Conservation (phyloP, 2,888 invertebrate genomes). For the Encarsia formosa region DNA sequence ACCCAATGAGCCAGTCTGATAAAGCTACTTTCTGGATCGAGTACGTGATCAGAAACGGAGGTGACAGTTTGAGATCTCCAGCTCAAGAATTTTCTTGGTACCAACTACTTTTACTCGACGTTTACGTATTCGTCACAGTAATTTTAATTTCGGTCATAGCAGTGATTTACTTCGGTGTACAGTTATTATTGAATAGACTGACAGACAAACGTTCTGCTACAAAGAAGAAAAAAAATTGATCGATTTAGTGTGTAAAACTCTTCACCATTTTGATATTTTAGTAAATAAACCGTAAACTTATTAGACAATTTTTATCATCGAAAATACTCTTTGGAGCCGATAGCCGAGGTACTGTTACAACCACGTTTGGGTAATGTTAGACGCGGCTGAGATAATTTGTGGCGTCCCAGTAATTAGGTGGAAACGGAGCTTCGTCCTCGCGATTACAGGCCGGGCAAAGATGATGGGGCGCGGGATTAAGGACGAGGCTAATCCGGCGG, state of each 20-base stretch:
- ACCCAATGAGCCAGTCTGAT: conserved; percentile 36
- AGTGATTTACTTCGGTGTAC: neutral
- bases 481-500: conserved; percentile 7
- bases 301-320: no score
- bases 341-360: no score
- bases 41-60: conserved; percentile 30
- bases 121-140: conserved; percentile 33
- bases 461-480: conserved; percentile 16
- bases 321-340: no score
- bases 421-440: neutral
- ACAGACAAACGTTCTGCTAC: no score
- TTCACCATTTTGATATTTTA: no score
- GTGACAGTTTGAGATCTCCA: conserved; percentile 34
- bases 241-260: no score
- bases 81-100: conserved; percentile 38
- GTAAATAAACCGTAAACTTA: no score
- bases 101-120: conserved; percentile 38
- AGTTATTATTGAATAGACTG: neutral
- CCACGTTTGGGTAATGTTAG: neutral
- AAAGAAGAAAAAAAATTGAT: neutral
- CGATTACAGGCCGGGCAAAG: conserved; percentile 10
- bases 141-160: neutral
- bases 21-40: conserved; percentile 38
- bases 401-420: conserved; percentile 1
- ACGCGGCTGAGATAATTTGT: neutral